Base-by-base conservation (phyloP, 2,113 vertebrate genomes). In the Pedetes capensis region DNA sequence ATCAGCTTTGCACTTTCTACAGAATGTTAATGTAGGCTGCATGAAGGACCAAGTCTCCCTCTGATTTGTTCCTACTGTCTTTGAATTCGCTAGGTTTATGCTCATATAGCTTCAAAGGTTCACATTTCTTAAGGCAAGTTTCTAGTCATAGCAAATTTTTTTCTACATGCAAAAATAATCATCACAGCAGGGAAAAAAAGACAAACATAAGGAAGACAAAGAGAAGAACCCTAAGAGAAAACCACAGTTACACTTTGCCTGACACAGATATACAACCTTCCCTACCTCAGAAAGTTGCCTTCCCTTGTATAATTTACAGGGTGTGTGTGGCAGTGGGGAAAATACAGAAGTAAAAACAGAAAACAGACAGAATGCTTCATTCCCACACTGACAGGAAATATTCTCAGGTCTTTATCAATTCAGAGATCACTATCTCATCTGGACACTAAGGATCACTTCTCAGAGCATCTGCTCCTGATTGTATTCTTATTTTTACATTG, bases 101-200 rank as follows among this genome's bases (percentile, higher is more conserved):
- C 20, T 92, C 64, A n/a, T 69, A 89, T 12, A 84, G 27, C 34
- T 68, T 63, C 22, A 85, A 68, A 88, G 23, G 47, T 55, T 85
- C 32, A 74, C 78, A 84, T 55, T 89, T 94, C 76, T 91, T 78
- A 69, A 87, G 61, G 29, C 10, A 87, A 59, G 37, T 76, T 90
- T 83, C 23, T 55, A 87, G 74, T 7, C 14, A 44, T 17, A 90
- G 55, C 23, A 59, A 69, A 17, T 57, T 76, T 81, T n/a, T 87
- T 82, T n/a, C 37, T 57, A 78, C 4, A 6, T 72, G n/a, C 22
- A 63, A 69, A 95, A 78, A 90, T 74, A 71, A 87, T 95, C 37
- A 93, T 47, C 47, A 64, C 22, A 71, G 68, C 2, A 51, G 57
- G 37, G 51, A 39, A 7, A 69, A 78, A 53, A 71, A 42, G 37